Base-by-base conservation (phyloP, 2,888 invertebrate species). In the Drosophila tanythrix region DNA sequence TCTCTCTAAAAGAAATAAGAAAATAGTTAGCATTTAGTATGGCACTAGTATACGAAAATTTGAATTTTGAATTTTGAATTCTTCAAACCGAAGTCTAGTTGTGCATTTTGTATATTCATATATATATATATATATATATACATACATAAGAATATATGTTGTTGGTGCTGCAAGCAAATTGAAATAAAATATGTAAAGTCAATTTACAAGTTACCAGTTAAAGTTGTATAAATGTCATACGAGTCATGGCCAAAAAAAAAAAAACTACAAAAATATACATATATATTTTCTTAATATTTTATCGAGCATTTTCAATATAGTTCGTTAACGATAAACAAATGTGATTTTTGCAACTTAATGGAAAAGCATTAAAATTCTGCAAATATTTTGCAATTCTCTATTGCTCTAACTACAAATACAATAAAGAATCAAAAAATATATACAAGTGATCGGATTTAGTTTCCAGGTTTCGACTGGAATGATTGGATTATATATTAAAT, bases 41-140 rank as follows among this genome's bases (percentile, higher is more conserved):
- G 77, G 55, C 65, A 64, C 80, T 81, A 81, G 71, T 72, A 31
- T 74, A 76, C 69, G 67, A 74, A 71, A 72, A 79, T 70, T 75
- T 81, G 79, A 84, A 86, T 83, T 86, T 73, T 88, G 79, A 88
- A 86, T 88, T 85, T 73, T 88, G 79, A 88, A 86, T 88, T 86
- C 83, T 79, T 68, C 69, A 81, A 82, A 66, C 64, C 70, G 73
- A 85, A 82, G 71, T 82, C 81, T 88, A 87, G 85, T 82, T 85
- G 88, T 87, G 88, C 88, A 88, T 85, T 81, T 88, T 84, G 83
- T 85, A 85, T 76, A 87, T 84, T 87, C 76, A 71, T 74, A 70
- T 15, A 56, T 51, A 59, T 33, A 70, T 25, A 33, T 46, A 53
- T 35, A 40, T 31, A 46, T 46, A 46, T 48, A 59, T 76, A 70